Conservation (phyloP, 2,797 vertebrate species). For the Enteromius trimaculatus region DNA sequence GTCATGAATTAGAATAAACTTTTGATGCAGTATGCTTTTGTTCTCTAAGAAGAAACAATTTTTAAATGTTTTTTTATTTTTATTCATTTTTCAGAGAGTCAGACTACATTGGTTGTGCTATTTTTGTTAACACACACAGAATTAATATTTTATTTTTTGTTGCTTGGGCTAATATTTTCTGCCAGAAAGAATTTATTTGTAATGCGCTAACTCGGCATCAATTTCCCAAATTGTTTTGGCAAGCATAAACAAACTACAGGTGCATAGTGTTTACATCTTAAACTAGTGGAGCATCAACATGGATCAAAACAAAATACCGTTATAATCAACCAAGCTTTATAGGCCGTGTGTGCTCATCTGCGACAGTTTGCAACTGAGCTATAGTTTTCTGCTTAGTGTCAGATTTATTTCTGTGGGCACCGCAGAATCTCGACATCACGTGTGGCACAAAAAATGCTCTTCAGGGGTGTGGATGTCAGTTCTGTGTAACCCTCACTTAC, state of each 20-base stretch:
- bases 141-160: too few species aligned
- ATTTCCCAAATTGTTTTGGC: not conserved
- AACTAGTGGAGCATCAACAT: not conserved
- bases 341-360: not conserved
- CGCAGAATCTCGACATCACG: not conserved
- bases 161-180: not conserved
- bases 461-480: constrained; percentile 15
- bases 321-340: not conserved
- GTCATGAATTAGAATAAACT: not conserved
- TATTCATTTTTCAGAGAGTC: not conserved
- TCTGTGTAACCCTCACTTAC: constrained; percentile 16
- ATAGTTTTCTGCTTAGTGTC: constrained; percentile 3
- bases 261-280: not conserved
- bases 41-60: not conserved
- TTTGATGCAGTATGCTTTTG: not conserved
- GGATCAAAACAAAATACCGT: not conserved
- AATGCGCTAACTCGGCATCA: not conserved
- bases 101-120: not conserved
- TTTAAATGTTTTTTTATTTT: too few species aligned
- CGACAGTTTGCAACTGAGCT: constrained; percentile 3
- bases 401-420: not conserved
- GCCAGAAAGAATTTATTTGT: not conserved
- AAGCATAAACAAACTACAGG: not conserved
- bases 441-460: not conserved
- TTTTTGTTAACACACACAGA: too few species aligned